Percentiles rank a stretch among this genome's conserved stretches.
Conservation (phyloP, 1,140 invertebrate genomes). For the Camponotus floridanus region DNA sequence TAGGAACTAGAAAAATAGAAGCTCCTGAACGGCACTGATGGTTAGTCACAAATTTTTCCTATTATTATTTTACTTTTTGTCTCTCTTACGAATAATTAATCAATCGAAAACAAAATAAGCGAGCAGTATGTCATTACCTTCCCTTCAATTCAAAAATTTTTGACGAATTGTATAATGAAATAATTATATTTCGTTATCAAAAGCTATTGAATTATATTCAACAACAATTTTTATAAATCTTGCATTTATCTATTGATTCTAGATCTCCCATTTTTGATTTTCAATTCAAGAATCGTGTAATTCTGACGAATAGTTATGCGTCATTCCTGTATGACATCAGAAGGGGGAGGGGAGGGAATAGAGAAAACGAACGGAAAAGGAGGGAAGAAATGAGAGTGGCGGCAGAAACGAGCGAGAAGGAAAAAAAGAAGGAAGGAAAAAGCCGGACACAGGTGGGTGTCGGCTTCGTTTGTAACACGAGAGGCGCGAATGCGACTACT, state of each 20-base stretch:
- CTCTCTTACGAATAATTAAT: neutral
- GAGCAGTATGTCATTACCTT: neutral
- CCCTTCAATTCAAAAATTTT: neutral
- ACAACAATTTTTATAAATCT: neutral
- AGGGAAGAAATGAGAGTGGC: neutral
- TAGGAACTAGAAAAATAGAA: neutral
- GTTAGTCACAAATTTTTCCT: neutral
- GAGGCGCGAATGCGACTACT: conserved; percentile 56
- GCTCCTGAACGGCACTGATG: no score
- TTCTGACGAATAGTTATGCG: neutral
- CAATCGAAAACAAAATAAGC: no score
- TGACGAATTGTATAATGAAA: no score
- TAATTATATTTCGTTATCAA: no score
- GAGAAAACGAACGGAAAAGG: neutral
- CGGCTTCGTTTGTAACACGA: conserved; percentile 76
- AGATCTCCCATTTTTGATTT: no score
- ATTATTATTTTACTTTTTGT: neutral
- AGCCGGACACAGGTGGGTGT: conserved; percentile 76
- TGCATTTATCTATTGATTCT: neutral
- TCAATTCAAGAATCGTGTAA: neutral
- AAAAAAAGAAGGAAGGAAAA: conserved; percentile 29
- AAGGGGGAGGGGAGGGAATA: neutral
- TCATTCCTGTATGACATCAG: conserved; percentile 10
- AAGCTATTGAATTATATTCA: neutral
- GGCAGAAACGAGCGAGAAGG: neutral